Conservation (phyloP, 2,888 invertebrate species). For the Morpho helenor region DNA sequence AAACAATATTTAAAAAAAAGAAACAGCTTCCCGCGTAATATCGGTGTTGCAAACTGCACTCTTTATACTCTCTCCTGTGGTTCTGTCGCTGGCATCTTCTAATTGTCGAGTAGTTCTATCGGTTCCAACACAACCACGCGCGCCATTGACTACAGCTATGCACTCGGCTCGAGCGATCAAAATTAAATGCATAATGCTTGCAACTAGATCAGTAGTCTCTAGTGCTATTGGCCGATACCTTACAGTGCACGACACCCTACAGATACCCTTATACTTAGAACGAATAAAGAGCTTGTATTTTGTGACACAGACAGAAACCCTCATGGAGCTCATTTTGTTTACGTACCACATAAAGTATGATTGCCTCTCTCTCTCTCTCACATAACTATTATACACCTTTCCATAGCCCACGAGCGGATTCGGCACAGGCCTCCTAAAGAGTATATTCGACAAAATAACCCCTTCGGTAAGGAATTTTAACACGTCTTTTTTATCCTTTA, state of each 20-base stretch:
- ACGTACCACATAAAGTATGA: constrained; percentile 65
- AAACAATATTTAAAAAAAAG: constrained; percentile 6
- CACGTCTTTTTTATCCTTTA: constrained; percentile 68
- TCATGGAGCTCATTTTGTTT: constrained; percentile 60
- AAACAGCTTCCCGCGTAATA: constrained; percentile 57
- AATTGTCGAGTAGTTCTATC: constrained; percentile 66
- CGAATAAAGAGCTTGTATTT: constrained; percentile 78
- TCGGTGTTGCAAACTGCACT: constrained; percentile 80
- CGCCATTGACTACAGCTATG: constrained; percentile 67
- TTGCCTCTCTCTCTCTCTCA: constrained; percentile 70
- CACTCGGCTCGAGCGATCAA: constrained; percentile 75
- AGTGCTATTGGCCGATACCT: constrained; percentile 77
- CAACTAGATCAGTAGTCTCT: constrained; percentile 77
- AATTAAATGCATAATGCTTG: constrained; percentile 77
- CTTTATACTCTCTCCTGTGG: constrained; percentile 77
- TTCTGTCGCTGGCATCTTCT: constrained; percentile 75
- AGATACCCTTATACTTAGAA: constrained; percentile 60
- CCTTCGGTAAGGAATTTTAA: constrained; percentile 81
- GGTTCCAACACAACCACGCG: constrained; percentile 67
- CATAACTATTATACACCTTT: constrained; percentile 79
- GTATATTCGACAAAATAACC: constrained; percentile 81
- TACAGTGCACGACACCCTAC: constrained; percentile 76
- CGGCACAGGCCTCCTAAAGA: constrained; percentile 80
- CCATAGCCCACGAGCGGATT: constrained; percentile 79
- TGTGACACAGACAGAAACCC: constrained; percentile 74